These are phyloP conservation scores for Caloenas nicobarica DNA, from an alignment of 2,113 vertebrate genomes.

Conservation along the genomic window DNA sequence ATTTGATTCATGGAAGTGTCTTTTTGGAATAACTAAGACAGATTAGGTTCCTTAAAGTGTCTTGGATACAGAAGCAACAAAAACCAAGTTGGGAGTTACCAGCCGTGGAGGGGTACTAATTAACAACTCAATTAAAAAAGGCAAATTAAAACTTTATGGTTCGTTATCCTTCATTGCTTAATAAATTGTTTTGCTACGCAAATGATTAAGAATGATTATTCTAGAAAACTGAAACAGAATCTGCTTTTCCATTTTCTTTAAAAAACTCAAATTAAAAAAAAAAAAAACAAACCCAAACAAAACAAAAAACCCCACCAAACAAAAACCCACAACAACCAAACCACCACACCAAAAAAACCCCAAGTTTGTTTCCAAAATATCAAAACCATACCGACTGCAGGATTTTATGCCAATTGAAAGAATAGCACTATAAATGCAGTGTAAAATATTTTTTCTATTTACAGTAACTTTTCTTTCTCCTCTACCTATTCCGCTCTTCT, in stretches of 20 bases:
- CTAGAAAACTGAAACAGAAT: slow-evolving; percentile 52
- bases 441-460: not conserved
- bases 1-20: slow-evolving; percentile 76
- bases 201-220: slow-evolving; percentile 77
- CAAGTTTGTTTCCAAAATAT: slow-evolving; percentile 5
- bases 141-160: slow-evolving; percentile 83
- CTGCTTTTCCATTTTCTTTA: slow-evolving; percentile 42
- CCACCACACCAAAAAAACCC: slow-evolving; percentile 1
- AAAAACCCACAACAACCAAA: no score
- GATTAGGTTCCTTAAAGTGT: slow-evolving; percentile 71
- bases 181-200: slow-evolving; percentile 79
- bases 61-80: slow-evolving; percentile 70
- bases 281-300: no score
- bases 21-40: slow-evolving; percentile 69
- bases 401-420: not conserved
- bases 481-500: not conserved
- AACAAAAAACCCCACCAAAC: no score
- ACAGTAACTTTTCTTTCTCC: not conserved
- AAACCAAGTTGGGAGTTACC: slow-evolving; percentile 72
- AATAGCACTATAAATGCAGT: not conserved
- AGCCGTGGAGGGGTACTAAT: slow-evolving; percentile 74
- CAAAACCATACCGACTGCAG: not conserved
- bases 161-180: slow-evolving; percentile 77
- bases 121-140: slow-evolving; percentile 87
- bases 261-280: not conserved